Percentiles rank a stretch among this genome's conserved stretches.
phyloP scores from a whole-genome alignment of 2,888 invertebrate genomes.

The Lymantria monacha region DNA sequence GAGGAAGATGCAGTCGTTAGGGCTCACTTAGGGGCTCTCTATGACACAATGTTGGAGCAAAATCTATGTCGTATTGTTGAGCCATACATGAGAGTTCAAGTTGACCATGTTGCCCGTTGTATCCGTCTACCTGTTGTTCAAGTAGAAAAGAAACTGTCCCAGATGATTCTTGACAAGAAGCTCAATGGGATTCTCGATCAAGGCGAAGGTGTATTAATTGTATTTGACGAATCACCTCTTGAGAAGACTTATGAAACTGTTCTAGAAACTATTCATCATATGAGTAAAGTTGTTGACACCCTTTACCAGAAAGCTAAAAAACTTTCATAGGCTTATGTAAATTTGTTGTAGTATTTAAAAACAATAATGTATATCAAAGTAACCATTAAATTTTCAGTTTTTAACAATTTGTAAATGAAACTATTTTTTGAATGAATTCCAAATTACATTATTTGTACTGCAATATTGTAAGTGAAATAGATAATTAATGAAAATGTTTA shows the following conservation, averaged over 20 bases:
- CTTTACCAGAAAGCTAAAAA: conserved; percentile 99
- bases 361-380: conserved; percentile 73
- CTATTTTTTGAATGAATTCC: conserved; percentile 70
- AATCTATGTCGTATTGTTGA: conserved; percentile 99
- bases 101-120: conserved; percentile 93
- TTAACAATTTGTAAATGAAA: conserved; percentile 60
- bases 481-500: conserved; percentile 42
- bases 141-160: conserved; percentile 99
- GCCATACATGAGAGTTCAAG: conserved; percentile 98
- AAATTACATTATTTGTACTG: conserved; percentile 57
- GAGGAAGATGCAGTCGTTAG: conserved; percentile 98
- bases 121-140: conserved; percentile 94
- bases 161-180: conserved; percentile 99
- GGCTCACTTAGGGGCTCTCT: conserved; percentile 97
- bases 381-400: conserved; percentile 70
- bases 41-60: conserved; percentile 99
- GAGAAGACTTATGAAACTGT: conserved; percentile 99
- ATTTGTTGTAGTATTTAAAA: conserved; percentile 75
- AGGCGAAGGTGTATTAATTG: conserved; percentile 98
- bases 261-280: conserved; percentile 98
- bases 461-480: conserved; percentile 51
- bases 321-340: conserved; percentile 87
- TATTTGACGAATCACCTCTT: conserved; percentile 96
- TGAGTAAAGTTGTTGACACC: conserved; percentile 99
- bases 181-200: conserved; percentile 98